Percentiles rank a stretch among this genome's conserved stretches.
phyloP scores from a whole-genome alignment of 64 coral and sea anemone genomes.

The Porites lutea region DNA sequence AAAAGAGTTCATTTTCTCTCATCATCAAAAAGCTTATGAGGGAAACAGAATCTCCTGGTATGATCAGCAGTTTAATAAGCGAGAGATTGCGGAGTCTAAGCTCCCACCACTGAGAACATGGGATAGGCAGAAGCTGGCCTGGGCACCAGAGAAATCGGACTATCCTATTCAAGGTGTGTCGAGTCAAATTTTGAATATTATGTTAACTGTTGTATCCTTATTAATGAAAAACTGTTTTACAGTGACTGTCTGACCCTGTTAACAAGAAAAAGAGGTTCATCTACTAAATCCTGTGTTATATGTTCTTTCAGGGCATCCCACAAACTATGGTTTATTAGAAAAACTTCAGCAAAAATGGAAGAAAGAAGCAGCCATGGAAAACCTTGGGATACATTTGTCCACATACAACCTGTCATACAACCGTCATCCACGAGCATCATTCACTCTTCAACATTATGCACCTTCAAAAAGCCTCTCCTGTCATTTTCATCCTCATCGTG shows the following conservation, averaged over 20 bases:
- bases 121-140: slow-evolving; percentile 89
- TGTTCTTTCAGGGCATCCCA: slow-evolving; percentile 72
- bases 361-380: slow-evolving; percentile 87
- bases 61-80: slow-evolving; percentile 93
- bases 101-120: slow-evolving; percentile 85
- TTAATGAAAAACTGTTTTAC: no score
- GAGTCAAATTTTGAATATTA: not conserved
- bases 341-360: slow-evolving; percentile 96
- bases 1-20: slow-evolving; percentile 88
- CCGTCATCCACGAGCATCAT: slow-evolving; percentile 67
- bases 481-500: slow-evolving; percentile 89
- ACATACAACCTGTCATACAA: slow-evolving; percentile 86
- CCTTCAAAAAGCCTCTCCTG: slow-evolving; percentile 76
- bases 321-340: slow-evolving; percentile 93
- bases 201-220: no score
- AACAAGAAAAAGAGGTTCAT: no score
- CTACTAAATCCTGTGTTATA: not conserved
- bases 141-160: slow-evolving; percentile 94
- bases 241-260: no score
- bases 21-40: slow-evolving; percentile 88
- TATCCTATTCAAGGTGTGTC: slow-evolving; percentile 89
- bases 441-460: slow-evolving; percentile 74
- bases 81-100: slow-evolving; percentile 71
- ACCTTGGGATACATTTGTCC: slow-evolving; percentile 73
- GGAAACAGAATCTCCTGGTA: slow-evolving; percentile 95